Evolutionary conservation across 2,113 vertebrate species (phyloP).

Genomic region (Plecturocebus donacophilus): DNA sequence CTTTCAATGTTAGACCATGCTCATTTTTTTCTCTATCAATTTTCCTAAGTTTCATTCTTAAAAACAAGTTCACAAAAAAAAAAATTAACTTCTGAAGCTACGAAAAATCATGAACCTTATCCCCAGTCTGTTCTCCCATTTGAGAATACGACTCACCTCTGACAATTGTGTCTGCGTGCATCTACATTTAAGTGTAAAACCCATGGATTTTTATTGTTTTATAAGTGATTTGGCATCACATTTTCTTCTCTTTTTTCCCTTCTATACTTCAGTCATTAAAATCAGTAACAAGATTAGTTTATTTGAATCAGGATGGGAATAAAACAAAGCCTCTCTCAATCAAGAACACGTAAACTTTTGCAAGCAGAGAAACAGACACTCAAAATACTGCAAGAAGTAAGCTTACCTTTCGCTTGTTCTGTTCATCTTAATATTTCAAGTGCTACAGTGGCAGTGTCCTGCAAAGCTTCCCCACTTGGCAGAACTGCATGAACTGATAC

Average conservation of each 20-base stretch:
- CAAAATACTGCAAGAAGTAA: slow-evolving; percentile 53
- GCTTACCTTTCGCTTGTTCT: slow-evolving; percentile 63
- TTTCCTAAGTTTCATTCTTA: slow-evolving; percentile 1
- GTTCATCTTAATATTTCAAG: slow-evolving; percentile 67
- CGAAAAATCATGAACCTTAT: slow-evolving; percentile 58
- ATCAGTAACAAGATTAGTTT: slow-evolving; percentile 36
- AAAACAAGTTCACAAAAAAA: slow-evolving; percentile 24
- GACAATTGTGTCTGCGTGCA: slow-evolving; percentile 68
- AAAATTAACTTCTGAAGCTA: slow-evolving; percentile 48
- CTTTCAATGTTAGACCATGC: background rate
- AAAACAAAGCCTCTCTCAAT: slow-evolving; percentile 39
- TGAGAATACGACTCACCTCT: background rate
- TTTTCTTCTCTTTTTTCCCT: slow-evolving; percentile 45
- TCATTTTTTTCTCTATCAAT: background rate
- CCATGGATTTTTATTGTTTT: slow-evolving; percentile 58
- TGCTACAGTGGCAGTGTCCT: slow-evolving; percentile 60
- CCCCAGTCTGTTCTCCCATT: slow-evolving; percentile 70
- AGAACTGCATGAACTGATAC: slow-evolving; percentile 47
- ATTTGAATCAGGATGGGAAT: background rate
- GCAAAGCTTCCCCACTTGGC: slow-evolving; percentile 59
- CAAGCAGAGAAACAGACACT: slow-evolving; percentile 51
- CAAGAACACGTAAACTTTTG: slow-evolving; percentile 37
- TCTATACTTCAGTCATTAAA: background rate
- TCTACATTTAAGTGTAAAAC: slow-evolving; percentile 72
- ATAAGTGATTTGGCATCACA: slow-evolving; percentile 47